Conservation (phyloP, 2,113 vertebrate species). For the Bambusicola thoracicus region DNA sequence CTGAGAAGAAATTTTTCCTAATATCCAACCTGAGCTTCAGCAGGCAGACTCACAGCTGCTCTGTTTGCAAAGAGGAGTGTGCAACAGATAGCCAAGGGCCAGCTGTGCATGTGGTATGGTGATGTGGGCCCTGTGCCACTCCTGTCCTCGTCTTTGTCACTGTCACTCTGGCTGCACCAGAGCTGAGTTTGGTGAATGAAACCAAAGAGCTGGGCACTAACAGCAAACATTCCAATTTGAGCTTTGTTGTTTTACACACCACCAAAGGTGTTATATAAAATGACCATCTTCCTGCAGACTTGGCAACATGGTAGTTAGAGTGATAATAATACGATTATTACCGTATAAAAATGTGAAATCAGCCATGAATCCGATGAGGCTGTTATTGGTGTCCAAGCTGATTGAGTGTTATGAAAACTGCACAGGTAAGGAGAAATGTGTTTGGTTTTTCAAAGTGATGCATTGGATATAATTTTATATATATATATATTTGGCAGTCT, state of each 20-base stretch:
- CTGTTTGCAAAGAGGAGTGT: background rate
- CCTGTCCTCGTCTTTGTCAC: background rate
- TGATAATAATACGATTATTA: background rate
- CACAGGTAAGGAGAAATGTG: background rate
- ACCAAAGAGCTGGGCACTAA: background rate
- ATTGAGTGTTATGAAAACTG: background rate
- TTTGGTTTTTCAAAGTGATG: background rate
- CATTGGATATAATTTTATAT: background rate
- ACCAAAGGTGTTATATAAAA: background rate
- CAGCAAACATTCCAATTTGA: background rate
- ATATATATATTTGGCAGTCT: background rate
- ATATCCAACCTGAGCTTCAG: background rate
- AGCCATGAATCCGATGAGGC: conserved; percentile 16
- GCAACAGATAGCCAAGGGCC: background rate
- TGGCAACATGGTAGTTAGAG: background rate
- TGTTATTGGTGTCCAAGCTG: conserved; percentile 7
- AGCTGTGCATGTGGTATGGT: background rate
- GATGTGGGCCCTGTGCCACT: background rate
- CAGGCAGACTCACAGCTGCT: background rate
- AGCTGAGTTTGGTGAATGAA: background rate
- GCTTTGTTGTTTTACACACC: background rate
- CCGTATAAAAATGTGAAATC: conserved; percentile 9
- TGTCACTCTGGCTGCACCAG: fast-evolving
- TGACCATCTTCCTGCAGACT: background rate
- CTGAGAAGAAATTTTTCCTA: no score